Base-by-base conservation (phyloP, 2,113 vertebrate genomes). In the Thinocorus orbignyianus region DNA sequence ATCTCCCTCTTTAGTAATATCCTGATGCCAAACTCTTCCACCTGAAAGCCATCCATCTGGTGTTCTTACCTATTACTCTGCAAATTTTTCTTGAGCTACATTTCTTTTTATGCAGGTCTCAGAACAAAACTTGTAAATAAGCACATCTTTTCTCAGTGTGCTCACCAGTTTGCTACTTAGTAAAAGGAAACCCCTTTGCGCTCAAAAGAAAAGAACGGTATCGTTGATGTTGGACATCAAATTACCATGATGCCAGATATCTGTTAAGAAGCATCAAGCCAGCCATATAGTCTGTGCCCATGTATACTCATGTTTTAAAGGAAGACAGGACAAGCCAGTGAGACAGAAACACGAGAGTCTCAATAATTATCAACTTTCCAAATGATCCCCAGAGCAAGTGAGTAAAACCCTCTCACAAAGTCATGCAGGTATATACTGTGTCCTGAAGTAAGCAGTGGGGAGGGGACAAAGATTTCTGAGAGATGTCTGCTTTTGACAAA, bases 221-320 rank as follows among this genome's bases (percentile, higher is more conserved):
- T 70, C 35, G 3, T 2, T 82, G 31, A 17, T 61, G 35, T 1
- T 52, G 60, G 26, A 65, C 49, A 57, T 44, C 20, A 58, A 69
- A 70, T 52, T 62, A 25, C 11, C 6, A 14, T 46, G 19, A 41
- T 49, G 31, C 33, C 37, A 28, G 37, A 41, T 41, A 28, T 44
- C n/a, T 81, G 2, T 57, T 25, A 70, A 44, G n/a, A 73, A 86
- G 41, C 20, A 41, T 31, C 33, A 69, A 64, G 35, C 65, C 9
- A 69, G 18, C 7, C n/a, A 15, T 37, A 61, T 3, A 51, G 18
- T 76, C 79, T 69, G 33, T 0, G 0, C 17, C 26, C 28, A 33
- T 35, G 65, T 64, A 25, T 55, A 46, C 9, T 79, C 41, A 44
- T 37, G 3, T 86, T 91, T 86, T 31, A 84, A 91, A 91, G 41